Evolutionary conservation across 2,113 vertebrate species (phyloP).

Genomic region (Gopherus evgoodei): DNA sequence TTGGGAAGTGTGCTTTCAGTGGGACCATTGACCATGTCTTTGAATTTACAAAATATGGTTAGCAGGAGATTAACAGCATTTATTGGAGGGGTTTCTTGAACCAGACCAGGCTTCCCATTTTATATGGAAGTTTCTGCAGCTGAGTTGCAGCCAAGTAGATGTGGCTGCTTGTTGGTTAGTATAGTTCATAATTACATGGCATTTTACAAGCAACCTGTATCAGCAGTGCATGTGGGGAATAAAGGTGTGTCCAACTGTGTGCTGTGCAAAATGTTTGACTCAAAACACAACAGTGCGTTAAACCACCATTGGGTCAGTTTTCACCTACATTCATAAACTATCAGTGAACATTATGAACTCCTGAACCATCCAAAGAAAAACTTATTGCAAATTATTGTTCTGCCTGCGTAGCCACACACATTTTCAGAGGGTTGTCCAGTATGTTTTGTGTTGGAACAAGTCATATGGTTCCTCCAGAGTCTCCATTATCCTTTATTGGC

Average conservation of each 20-base stretch:
- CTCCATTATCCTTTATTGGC: neutral
- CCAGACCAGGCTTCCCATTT: slow-evolving; percentile 40
- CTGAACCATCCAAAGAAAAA: neutral
- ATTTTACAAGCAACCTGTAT: neutral
- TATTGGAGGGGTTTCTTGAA: slow-evolving; percentile 51
- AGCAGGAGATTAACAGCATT: slow-evolving; percentile 74
- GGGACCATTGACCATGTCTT: slow-evolving; percentile 74
- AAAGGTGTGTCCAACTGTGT: neutral
- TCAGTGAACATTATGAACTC: neutral
- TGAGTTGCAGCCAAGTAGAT: neutral
- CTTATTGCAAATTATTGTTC: neutral
- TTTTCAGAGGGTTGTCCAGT: neutral
- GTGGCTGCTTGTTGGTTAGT: slow-evolving; percentile 13
- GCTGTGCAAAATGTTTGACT: neutral
- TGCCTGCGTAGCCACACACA: neutral
- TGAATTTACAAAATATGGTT: slow-evolving; percentile 80
- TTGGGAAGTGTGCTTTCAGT: slow-evolving; percentile 80
- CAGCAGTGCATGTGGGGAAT: neutral
- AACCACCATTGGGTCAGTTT: neutral
- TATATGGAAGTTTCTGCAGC: slow-evolving; percentile 15
- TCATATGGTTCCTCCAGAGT: neutral
- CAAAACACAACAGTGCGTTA: neutral
- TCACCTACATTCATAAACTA: neutral
- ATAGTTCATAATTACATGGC: slow-evolving; percentile 1
- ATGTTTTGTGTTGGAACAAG: neutral